Percentiles rank a stretch among this genome's conserved stretches.
These are phyloP conservation scores for Dipus sagitta DNA, from an alignment of 2,797 vertebrate genomes.

Conservation along the genomic window DNA sequence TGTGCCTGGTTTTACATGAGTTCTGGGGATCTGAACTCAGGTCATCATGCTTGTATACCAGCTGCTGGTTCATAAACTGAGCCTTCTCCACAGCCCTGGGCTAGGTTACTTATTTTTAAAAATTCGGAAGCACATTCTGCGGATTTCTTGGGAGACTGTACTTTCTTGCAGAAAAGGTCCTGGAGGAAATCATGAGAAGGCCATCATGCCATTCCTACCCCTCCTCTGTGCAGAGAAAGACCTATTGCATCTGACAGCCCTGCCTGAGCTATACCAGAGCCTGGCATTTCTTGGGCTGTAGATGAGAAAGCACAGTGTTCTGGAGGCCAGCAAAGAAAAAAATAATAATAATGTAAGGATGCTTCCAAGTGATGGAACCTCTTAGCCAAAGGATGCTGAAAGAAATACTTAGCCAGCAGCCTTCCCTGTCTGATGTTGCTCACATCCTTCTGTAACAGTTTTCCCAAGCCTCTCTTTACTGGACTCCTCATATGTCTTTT, in stretches of 20 bases:
- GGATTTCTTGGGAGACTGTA: not conserved
- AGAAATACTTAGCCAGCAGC: conserved; percentile 21
- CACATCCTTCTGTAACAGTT: not conserved
- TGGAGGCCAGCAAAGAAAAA: fast-evolving
- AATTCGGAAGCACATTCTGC: not conserved
- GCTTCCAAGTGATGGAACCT: not conserved
- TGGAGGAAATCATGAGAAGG: not conserved
- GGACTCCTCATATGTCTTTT: not conserved
- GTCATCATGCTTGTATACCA: too few species aligned
- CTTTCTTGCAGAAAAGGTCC: not conserved
- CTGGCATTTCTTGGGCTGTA: fast-evolving
- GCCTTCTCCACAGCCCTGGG: too few species aligned
- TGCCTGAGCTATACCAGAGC: not conserved
- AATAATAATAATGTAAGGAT: not conserved
- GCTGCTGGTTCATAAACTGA: too few species aligned
- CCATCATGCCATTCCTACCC: too few species aligned
- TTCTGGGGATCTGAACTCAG: too few species aligned
- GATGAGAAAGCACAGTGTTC: not conserved
- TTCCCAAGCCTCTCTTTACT: not conserved
- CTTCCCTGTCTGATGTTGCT: not conserved
- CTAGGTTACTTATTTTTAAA: not conserved
- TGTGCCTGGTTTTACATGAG: too few species aligned
- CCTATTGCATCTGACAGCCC: not conserved
- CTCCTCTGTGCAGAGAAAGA: not conserved
- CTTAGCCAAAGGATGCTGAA: not conserved